Evolutionary conservation across 1,140 invertebrate species (phyloP), one percentile per base, ranked within the genome.

Genomic region (Hycleus cichorii): DNA sequence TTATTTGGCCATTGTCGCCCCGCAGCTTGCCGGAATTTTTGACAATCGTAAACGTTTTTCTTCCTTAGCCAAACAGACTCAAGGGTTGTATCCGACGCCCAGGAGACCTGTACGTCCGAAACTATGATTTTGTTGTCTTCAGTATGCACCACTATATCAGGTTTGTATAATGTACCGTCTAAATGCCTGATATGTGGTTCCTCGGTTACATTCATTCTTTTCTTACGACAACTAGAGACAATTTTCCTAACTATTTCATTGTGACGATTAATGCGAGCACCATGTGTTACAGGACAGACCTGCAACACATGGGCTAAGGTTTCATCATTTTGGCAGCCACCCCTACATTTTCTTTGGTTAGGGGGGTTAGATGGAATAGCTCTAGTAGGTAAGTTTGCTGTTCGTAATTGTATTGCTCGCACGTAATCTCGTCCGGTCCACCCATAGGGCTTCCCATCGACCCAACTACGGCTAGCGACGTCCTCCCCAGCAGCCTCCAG

Each of bases 401-500:
- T 32, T 24, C 58, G 11, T 1, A 62, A 40, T 1, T 59, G 45
- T 12, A 63, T 51, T 6, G 53, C 62, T 2, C 44, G 8, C 2
- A 63, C 49, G 44, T 39, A 60, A 24, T 63, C 58, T 25, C 18
- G 0, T 11, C 43, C 49, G 11, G 48, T 39, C 62, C 62, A 63
- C 10, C 24, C 24, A 1, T 40, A 4, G 4, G 57, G 59, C 0
- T 49, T 50, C 12, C 25, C 1, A 1, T 55, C 26, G 24, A 64
- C 26, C 62, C 62, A 64, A 0, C 10, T 3, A 2, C 58, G 25
- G 12, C 38, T 38, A 7, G 12, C 25, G 1, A 1, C 8, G 3
- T 49, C 47, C 7, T 49, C 47, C 5, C 25, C 27, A 3, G 47
- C 5, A 9, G 3, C 8, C 27, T 38, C 47, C 2, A 49, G 9